Conservation (phyloP, 2,113 vertebrate species). For the Falco punctatus region DNA sequence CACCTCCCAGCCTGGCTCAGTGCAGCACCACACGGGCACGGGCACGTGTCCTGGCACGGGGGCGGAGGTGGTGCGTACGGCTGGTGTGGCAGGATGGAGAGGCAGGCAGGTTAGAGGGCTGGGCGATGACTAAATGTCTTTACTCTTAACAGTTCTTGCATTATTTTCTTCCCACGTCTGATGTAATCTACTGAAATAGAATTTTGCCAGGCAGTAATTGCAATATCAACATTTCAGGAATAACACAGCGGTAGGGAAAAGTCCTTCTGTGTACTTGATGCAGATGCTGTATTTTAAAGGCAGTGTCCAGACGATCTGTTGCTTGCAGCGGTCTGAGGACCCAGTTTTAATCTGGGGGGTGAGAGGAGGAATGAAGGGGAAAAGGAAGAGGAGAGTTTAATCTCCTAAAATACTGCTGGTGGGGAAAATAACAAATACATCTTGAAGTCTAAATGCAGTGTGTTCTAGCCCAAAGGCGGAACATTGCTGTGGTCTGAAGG, state of each 20-base stretch:
- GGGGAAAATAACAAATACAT: not conserved
- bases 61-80: not conserved
- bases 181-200: not conserved
- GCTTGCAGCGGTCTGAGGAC: not conserved
- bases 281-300: not conserved
- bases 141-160: not conserved
- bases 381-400: not conserved
- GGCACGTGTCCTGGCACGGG: not conserved
- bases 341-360: not conserved
- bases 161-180: not conserved
- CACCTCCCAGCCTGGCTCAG: not conserved
- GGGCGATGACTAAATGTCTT: not conserved
- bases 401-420: not conserved
- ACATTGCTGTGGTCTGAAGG: not conserved
- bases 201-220: not conserved
- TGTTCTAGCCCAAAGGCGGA: not conserved
- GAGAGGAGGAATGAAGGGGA: not conserved
- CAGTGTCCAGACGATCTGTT: not conserved
- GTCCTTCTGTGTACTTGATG: not conserved
- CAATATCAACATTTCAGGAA: not conserved
- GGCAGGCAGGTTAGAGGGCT: not conserved
- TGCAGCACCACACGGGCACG: fast-evolving
- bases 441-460: not conserved
- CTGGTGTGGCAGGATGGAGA: not conserved
- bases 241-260: not conserved